Base-by-base conservation (phyloP, 2,797 vertebrate genomes). In the Pseudomugil tenellus region DNA sequence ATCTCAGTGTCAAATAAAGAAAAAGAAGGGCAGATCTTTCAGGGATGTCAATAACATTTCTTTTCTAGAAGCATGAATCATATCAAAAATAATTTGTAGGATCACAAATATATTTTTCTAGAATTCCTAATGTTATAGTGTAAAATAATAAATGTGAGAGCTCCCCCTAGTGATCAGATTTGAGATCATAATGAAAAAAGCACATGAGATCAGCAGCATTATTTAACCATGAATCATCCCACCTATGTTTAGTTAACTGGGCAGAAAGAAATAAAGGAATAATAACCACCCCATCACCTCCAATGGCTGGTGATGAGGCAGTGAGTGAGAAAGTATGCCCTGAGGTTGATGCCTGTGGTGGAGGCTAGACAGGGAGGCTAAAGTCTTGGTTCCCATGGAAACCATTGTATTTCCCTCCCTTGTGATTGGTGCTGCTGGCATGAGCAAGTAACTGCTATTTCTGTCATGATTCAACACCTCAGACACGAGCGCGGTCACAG, bases 381-480 rank as follows among this genome's bases (percentile, higher is more conserved):
- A 90, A 90, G 87, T 83, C 79, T 26, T 60, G 76, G 92, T 93
- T 93, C 83, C 91, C 91, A 89, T 88, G 87, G 93, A 92, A 92
- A 94, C 93, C 87, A 93, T 93, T 94, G 90, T 93, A 91, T 91
- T 91, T 89, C 72, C 87, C 84, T 88, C 78, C 77, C 46, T 74
- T 77, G 89, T 90, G 92, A 93, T 93, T 93, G 92, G 92, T 90
- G 89, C 80, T 86, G 87, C 89, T 70, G 84, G 87, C 81, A 77
- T 87, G 88, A 92, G 91, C 87, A 91, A 91, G 87, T 83, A 89
- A 89, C 79, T 88, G 91, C 93, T 94, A 93, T 93, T 94, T 94
- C 82, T 89, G 87, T 93, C 90, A 89, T 92, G 89, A 91, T 92
- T 90, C 89, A 92, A 92, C 91, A 91, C 90, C 87, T 93, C 87